Conservation (phyloP, 2,797 vertebrate species). For the Danio jaintianensis region DNA sequence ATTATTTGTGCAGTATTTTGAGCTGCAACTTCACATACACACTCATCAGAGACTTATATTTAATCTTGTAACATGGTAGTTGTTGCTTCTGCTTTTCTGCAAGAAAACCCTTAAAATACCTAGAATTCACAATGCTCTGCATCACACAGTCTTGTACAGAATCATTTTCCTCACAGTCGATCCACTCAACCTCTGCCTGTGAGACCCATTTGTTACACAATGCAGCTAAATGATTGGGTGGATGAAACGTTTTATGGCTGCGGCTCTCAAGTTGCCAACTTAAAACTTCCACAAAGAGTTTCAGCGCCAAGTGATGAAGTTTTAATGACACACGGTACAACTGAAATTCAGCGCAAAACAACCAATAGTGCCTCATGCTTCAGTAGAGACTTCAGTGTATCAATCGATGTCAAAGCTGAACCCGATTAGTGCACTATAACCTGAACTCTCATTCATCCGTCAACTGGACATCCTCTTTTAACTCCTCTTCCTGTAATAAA, state of each 20-base stretch:
- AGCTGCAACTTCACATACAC: too few species aligned
- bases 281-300: neutral
- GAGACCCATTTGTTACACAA: conserved; percentile 12
- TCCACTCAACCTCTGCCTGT: conserved; percentile 4
- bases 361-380: neutral
- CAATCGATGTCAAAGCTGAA: neutral
- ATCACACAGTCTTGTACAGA: neutral
- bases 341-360: neutral
- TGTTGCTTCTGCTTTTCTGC: too few species aligned
- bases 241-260: neutral
- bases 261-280: neutral
- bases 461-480: neutral
- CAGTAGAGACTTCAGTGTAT: neutral
- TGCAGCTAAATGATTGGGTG: conserved; percentile 8
- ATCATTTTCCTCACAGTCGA: neutral
- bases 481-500: neutral
- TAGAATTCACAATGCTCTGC: conserved; percentile 2
- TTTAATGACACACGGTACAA: neutral
- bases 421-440: neutral
- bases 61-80: too few species aligned
- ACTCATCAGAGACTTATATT: too few species aligned
- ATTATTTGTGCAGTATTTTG: too few species aligned
- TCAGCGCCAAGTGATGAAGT: neutral
- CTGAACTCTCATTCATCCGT: neutral
- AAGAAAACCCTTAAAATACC: neutral